Percentiles rank a stretch among this genome's conserved stretches.
phyloP scores from a whole-genome alignment of 2,113 vertebrate species.

The Erinaceus europaeus region DNA sequence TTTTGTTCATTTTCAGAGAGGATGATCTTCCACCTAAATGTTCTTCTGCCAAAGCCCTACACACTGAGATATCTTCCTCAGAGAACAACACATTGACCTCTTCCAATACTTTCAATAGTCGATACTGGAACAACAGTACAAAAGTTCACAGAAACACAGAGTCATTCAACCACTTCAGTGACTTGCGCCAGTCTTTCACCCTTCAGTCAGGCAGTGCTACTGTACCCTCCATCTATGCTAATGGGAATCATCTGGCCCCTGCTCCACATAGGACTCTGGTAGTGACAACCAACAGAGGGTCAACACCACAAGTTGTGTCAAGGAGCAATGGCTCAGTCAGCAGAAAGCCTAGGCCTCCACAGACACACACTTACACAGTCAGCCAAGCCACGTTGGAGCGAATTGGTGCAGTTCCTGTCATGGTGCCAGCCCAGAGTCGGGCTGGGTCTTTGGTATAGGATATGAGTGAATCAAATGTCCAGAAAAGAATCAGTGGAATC shows the following conservation, averaged over 20 bases:
- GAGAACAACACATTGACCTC: conserved; percentile 98
- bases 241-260: conserved; percentile 86
- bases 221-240: conserved; percentile 84
- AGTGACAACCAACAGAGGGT: conserved; percentile 93
- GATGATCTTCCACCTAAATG: conserved; percentile 97
- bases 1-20: conserved; percentile 85
- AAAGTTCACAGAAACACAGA: conserved; percentile 91
- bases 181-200: conserved; percentile 90
- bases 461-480: rapidly evolving
- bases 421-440: conserved; percentile 97
- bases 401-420: conserved; percentile 95
- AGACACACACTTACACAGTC: conserved; percentile 90
- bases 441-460: conserved; percentile 94
- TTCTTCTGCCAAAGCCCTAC: conserved; percentile 94
- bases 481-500: conserved; percentile 20
- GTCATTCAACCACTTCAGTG: conserved; percentile 91
- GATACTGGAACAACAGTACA: conserved; percentile 94
- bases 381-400: conserved; percentile 95
- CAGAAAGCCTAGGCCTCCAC: conserved; percentile 87
- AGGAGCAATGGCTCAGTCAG: conserved; percentile 91
- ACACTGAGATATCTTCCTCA: conserved; percentile 93
- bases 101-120: conserved; percentile 96
- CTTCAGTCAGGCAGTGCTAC: conserved; percentile 77
- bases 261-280: conserved; percentile 95
- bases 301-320: conserved; percentile 86